Evolutionary conservation across 1,140 invertebrate species (phyloP).

Genomic region (Ceratoteleas bidentatus): DNA sequence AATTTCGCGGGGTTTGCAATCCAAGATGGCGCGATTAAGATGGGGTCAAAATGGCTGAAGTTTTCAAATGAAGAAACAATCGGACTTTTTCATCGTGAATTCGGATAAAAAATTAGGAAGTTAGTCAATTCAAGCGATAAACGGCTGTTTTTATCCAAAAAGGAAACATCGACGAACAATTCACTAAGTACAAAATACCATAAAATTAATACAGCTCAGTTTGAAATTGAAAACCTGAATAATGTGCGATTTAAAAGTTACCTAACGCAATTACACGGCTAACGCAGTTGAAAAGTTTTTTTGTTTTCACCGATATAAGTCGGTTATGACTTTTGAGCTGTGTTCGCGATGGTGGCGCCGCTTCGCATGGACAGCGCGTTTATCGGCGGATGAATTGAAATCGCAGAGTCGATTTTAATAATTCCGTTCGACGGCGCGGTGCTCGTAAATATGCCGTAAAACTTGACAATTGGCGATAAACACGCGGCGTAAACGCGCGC

Average conservation of each 20-base stretch:
- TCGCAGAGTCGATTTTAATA: conserved; percentile 51
- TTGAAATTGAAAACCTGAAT: conserved; percentile 45
- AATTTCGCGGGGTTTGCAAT: too few relatives aligned
- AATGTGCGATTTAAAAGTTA: conserved; percentile 47
- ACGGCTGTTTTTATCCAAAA: too few relatives aligned
- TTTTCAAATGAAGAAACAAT: too few relatives aligned
- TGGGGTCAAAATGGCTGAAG: too few relatives aligned
- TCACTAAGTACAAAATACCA: too few relatives aligned
- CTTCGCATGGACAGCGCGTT: conserved; percentile 3
- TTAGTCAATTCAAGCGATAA: too few relatives aligned
- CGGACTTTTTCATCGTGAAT: too few relatives aligned
- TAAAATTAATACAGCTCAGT: background rate
- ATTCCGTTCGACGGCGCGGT: conserved; percentile 46
- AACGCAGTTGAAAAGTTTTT: conserved; percentile 44
- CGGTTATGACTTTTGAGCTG: conserved; percentile 39
- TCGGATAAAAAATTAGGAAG: too few relatives aligned
- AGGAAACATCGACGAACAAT: too few relatives aligned
- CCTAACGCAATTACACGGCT: conserved; percentile 36
- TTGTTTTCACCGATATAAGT: conserved; percentile 45
- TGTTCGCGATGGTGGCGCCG: conserved; percentile 19
- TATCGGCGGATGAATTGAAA: conserved; percentile 34
- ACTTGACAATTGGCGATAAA: conserved; percentile 46
- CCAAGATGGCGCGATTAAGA: too few relatives aligned
- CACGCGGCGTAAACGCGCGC: conserved; percentile 34
- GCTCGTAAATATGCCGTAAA: conserved; percentile 50